Evolutionary conservation across 2,113 vertebrate species (phyloP), one percentile per base, ranked within the genome.

Genomic region (Syngnathus typhle): DNA sequence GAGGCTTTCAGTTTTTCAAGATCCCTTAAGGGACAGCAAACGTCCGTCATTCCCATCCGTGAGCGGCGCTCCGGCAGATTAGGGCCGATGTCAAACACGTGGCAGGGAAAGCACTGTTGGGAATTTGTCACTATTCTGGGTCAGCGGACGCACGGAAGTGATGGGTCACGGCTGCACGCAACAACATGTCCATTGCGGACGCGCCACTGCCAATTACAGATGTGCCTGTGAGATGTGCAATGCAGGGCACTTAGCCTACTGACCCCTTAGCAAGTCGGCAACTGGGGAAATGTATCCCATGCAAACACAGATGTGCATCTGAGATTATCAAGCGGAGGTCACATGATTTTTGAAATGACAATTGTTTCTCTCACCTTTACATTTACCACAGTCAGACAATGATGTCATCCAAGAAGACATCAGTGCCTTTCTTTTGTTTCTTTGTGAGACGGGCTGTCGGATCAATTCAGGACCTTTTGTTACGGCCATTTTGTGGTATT

Each of bases 201-300:
- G 54, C 67, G 70, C 21, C 52, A 68, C 7, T 5, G 18, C 19
- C 67, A 75, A 58, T 80, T 75, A 56, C 62, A 69, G 51, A 67
- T 44, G 67, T 44, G 64, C 52, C 60, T 65, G 72, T 18, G 49
- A 60, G 65, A 61, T 55, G 69, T 60, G 58, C 63, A 15, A 36
- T 15, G 21, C 52, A 73, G 77, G 75, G 71, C 77, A 76, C 83
- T 83, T 80, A 81, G 75, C 70, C 79, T 80, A 78, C 78, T 79
- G 75, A 71, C 68, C 66, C 55, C 21, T 76, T 11, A 75, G 70
- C 66, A 68, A 71, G 77, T 7, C 15, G 23, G 70, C 37, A 47
- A 32, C 68, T 72, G 63, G 64, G 75, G 27, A 73, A 13, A 73
- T 55, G 63, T 52, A 73, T 77, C 44, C 47, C 58, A 58, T 73